Percentiles rank a stretch among this genome's conserved stretches.
Conservation (phyloP, 2,888 invertebrate species). For the Drosophila hamatofila region DNA sequence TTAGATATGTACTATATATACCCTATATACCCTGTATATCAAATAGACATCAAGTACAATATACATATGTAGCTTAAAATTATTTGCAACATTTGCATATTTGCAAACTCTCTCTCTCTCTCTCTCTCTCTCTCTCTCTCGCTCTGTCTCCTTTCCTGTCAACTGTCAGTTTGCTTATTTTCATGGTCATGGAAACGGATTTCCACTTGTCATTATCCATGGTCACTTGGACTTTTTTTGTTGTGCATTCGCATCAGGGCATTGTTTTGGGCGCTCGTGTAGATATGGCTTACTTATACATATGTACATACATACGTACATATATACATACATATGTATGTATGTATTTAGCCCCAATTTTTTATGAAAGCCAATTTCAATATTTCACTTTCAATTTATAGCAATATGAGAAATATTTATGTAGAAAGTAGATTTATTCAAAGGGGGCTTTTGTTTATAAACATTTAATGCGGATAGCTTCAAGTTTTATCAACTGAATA, state of each 20-base stretch:
- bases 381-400: conserved; percentile 10
- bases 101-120: background rate
- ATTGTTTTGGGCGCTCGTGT: conserved; percentile 4
- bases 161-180: conserved; percentile 1
- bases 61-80: conserved; percentile 8
- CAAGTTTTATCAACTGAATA: background rate
- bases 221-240: conserved; percentile 3
- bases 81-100: conserved; percentile 16
- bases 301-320: too few relatives aligned
- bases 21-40: background rate
- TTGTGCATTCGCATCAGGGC: background rate
- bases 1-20: background rate
- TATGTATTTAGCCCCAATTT: background rate
- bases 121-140: background rate
- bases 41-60: background rate
- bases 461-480: background rate
- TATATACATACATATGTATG: too few relatives aligned
- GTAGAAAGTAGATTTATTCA: conserved; percentile 3
- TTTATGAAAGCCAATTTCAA: background rate
- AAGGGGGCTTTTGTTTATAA: background rate
- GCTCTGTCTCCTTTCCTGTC: background rate
- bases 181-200: conserved; percentile 22
- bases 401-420: conserved; percentile 6
- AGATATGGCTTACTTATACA: background rate
- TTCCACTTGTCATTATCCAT: conserved; percentile 21